Conservation (phyloP, 2,797 vertebrate genomes). For the Molossus molossus region DNA sequence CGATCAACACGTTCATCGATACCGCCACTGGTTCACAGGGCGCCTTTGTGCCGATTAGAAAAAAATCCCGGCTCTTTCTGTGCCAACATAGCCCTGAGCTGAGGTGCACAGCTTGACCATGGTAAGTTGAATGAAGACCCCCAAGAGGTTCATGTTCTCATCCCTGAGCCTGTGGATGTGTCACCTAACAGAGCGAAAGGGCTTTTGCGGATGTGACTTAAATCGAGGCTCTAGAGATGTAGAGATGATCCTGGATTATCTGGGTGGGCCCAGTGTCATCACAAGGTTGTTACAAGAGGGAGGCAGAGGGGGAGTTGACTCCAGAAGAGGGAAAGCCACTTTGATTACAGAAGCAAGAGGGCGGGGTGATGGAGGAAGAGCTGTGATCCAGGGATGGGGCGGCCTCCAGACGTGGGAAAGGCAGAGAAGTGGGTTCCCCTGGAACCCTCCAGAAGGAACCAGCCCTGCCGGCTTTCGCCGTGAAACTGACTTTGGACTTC, state of each 20-base stretch:
- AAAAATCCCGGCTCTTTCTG: not conserved
- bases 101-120: not conserved
- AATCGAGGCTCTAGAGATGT: not conserved
- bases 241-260: not conserved
- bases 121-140: not conserved
- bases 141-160: not conserved
- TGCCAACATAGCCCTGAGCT: not conserved
- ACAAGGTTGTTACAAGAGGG: not conserved
- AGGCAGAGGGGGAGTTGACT: not conserved
- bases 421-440: not conserved
- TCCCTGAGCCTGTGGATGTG: not conserved
- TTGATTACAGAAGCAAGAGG: not conserved
- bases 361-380: not conserved
- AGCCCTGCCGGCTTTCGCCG: not conserved
- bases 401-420: not conserved
- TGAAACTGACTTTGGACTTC: not conserved
- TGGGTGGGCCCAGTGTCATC: no score
- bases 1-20: not conserved
- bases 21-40: not conserved
- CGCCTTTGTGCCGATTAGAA: not conserved
- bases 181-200: not conserved
- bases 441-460: not conserved
- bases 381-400: not conserved
- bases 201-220: not conserved
- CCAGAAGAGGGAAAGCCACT: not conserved